Evolutionary conservation across 2,888 invertebrate genomes (phyloP).

Genomic region (Chelonus formosanus): DNA sequence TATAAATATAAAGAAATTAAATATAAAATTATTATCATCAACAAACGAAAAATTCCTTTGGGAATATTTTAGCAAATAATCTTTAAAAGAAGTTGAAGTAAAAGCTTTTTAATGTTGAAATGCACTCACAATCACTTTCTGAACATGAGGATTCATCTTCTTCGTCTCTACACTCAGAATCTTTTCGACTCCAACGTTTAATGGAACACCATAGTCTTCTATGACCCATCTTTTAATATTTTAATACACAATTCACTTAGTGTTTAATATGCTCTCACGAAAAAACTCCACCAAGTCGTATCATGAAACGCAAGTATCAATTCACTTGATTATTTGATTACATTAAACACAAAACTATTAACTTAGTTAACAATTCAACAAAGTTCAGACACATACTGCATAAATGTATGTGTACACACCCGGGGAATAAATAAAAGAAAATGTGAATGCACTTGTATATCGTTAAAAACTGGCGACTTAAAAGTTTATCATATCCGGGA

Average conservation of each 20-base stretch:
- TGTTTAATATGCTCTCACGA: background rate
- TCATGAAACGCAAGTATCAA: too few species aligned
- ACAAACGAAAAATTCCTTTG: too few species aligned
- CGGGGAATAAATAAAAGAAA: background rate
- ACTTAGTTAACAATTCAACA: background rate
- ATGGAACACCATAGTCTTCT: conserved; percentile 64
- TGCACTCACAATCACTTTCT: conserved; percentile 30
- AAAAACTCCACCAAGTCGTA: too few species aligned
- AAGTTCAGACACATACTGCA: background rate
- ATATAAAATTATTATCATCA: too few species aligned
- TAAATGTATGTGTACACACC: conserved; percentile 7
- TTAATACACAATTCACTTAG: background rate
- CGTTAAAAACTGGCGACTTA: background rate
- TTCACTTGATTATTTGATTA: background rate
- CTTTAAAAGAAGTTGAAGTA: too few species aligned
- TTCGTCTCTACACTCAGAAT: conserved; percentile 36
- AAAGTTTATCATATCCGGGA: conserved; percentile 31
- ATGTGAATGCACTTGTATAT: conserved; percentile 15
- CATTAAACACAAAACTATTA: background rate
- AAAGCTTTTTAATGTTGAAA: background rate
- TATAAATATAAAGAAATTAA: too few species aligned
- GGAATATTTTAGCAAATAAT: too few species aligned
- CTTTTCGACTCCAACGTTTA: conserved; percentile 61
- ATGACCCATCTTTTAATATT: conserved; percentile 56
- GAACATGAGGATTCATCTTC: conserved; percentile 34